A percentile compares a stretch with the other conserved stretches of the same genome.
Evolutionary conservation across 2,113 vertebrate genomes (phyloP).

Genomic region (Corynorhinus townsendii): DNA sequence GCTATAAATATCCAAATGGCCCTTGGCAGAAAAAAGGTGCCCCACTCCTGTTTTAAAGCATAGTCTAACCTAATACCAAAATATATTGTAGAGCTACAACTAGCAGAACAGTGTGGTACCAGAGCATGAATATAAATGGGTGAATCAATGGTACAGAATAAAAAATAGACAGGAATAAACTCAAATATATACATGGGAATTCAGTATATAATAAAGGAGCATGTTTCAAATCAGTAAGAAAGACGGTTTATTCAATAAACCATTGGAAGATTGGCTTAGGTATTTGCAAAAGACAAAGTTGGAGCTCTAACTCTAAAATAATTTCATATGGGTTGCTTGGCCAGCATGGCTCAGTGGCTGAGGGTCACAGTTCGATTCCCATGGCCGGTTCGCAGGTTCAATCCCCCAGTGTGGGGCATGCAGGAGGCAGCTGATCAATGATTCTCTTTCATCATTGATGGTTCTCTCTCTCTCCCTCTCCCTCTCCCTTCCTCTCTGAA

Average conservation of each 20-base stretch:
- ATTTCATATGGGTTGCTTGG: not conserved
- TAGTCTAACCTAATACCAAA: not conserved
- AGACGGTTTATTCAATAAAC: not conserved
- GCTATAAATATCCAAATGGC: no score
- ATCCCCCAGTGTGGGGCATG: no score
- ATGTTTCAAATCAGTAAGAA: not conserved
- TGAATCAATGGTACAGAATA: not conserved
- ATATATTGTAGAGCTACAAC: not conserved
- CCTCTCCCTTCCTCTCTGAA: no score
- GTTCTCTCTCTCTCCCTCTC: no score
- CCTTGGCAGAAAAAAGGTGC: no score
- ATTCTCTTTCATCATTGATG: no score
- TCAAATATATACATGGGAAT: not conserved
- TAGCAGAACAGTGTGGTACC: not conserved
- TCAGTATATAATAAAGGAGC: not conserved
- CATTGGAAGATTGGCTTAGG: not conserved
- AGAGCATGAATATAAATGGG: not conserved
- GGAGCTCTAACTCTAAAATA: not conserved
- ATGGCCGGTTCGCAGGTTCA: no score
- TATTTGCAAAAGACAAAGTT: not conserved
- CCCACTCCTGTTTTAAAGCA: not conserved
- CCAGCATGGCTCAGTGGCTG: no score
- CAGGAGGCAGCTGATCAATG: no score
- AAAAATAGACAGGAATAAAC: not conserved
- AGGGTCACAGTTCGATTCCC: no score